phyloP scores from a whole-genome alignment of 2,888 invertebrate genomes.

The Melangyna quadrimaculata region DNA sequence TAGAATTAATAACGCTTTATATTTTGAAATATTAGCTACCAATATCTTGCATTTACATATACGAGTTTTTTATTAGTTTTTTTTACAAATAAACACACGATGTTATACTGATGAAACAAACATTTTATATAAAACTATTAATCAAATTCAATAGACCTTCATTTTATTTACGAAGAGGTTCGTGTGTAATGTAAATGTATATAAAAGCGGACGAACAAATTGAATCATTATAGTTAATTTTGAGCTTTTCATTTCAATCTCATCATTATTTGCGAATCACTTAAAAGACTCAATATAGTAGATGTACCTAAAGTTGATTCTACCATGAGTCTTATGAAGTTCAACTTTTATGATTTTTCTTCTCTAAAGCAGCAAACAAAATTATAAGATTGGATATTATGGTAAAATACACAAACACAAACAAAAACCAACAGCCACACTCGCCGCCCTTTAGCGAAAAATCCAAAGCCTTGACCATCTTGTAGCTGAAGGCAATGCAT shows the following conservation, averaged over 20 bases:
- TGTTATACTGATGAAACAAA: too few relatives aligned
- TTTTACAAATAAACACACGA: too few relatives aligned
- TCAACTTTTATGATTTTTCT: constrained; percentile 1
- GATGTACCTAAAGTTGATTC: neutral
- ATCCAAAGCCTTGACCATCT: constrained; percentile 48
- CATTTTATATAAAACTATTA: too few relatives aligned
- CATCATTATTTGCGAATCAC: neutral
- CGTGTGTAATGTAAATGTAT: too few relatives aligned
- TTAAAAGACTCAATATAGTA: neutral
- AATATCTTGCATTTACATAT: too few relatives aligned
- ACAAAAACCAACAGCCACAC: neutral
- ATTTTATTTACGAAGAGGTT: too few relatives aligned
- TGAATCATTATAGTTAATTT: too few relatives aligned
- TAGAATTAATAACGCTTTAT: too few relatives aligned
- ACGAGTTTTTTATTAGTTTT: too few relatives aligned
- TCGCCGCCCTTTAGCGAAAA: neutral
- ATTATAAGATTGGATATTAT: neutral
- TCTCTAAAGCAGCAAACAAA: neutral
- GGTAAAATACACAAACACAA: neutral
- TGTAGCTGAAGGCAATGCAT: constrained; percentile 28
- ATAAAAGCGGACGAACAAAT: too few relatives aligned
- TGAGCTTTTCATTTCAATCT: neutral
- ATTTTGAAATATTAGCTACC: too few relatives aligned
- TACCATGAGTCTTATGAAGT: neutral
- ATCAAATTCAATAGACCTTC: too few relatives aligned